Evolutionary conservation across 2,113 vertebrate genomes (phyloP).

Genomic region (Nansenia antarctica): DNA sequence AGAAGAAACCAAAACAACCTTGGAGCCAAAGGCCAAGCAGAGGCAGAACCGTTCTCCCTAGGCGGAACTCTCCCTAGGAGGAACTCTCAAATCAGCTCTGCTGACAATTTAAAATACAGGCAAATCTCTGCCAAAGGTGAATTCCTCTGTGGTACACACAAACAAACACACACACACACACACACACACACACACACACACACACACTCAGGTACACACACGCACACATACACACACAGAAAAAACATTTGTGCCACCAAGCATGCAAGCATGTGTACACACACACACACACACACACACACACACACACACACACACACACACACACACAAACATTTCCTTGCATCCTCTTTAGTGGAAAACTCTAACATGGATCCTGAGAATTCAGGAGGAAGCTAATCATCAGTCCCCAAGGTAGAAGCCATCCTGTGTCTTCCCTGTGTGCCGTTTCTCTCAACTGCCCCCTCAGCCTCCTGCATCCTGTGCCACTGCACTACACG

Average conservation of each 20-base stretch:
- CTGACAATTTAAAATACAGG: conserved; percentile 3
- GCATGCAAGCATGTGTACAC: conserved; percentile 3
- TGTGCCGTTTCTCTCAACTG: conserved; percentile 52
- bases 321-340: conserved; percentile 10
- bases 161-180: not conserved
- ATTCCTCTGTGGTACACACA: not conserved
- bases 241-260: not conserved
- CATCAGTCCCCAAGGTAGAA: conserved; percentile 23
- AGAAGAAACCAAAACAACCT: conserved; percentile 1
- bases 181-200: conserved; percentile 6
- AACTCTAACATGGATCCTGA: conserved; percentile 33
- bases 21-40: not conserved
- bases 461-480: conserved; percentile 39
- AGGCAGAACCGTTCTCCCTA: not conserved
- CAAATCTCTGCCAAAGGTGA: not conserved
- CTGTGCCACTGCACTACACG: conserved; percentile 23
- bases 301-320: conserved; percentile 11
- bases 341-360: conserved; percentile 24
- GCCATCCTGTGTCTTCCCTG: conserved; percentile 5
- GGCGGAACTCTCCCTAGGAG: not conserved
- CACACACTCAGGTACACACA: not conserved
- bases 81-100: not conserved
- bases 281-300: conserved; percentile 2
- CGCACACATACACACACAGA: conserved; percentile 11
- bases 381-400: conserved; percentile 52